Conservation (phyloP, 2,113 vertebrate species). For the Microcebus jonahi region DNA sequence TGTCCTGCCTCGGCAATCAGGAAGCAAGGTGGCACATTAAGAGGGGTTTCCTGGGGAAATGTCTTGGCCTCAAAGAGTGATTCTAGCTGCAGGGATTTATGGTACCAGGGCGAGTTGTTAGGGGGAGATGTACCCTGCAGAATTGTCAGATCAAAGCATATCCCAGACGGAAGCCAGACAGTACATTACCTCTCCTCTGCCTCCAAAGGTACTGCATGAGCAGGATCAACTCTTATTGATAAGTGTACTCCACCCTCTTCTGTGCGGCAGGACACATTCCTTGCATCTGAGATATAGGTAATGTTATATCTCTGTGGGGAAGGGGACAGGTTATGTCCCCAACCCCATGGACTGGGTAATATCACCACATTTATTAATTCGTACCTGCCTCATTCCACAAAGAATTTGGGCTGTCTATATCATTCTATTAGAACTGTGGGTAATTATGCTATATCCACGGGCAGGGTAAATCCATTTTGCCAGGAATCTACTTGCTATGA, state of each 20-base stretch:
- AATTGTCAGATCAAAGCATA: not conserved
- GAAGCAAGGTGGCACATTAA: not conserved
- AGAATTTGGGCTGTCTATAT: not conserved
- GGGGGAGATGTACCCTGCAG: not conserved
- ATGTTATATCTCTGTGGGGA: not conserved
- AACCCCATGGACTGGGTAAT: not conserved
- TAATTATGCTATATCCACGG: not conserved
- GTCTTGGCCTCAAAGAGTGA: not conserved
- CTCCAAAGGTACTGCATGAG: not conserved
- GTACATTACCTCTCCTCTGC: not conserved
- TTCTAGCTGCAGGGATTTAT: conserved; percentile 6
- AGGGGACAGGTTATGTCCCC: not conserved
- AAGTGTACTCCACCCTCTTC: not conserved
- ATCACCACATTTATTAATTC: not conserved
- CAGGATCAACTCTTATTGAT: not conserved
- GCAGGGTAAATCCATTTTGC: not conserved
- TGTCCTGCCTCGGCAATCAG: not conserved
- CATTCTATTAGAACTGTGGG: not conserved
- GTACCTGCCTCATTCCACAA: conserved; percentile 12
- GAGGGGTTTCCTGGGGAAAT: not conserved
- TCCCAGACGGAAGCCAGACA: not conserved
- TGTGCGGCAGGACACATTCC: not conserved
- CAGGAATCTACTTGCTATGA: not conserved
- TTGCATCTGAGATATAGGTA: not conserved
- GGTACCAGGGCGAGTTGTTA: not conserved